Percentiles rank a stretch among this genome's conserved stretches.
phyloP scores from a whole-genome alignment of 2,888 invertebrate species.

The Digitonthophagus gazella region DNA sequence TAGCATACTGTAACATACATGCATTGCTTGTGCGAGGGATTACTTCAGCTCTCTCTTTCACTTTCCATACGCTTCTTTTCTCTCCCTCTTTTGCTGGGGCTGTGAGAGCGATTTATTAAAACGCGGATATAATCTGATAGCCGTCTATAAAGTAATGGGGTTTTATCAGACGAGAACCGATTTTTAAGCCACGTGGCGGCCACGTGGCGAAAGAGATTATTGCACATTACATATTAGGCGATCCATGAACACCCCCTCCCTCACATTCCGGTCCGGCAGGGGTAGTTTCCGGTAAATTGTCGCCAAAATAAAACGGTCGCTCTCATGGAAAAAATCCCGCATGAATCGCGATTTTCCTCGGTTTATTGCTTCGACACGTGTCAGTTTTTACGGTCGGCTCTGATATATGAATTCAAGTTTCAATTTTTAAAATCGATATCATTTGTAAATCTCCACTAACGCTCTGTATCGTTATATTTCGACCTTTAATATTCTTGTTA shows the following conservation, averaged over 20 bases:
- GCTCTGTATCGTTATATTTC: no score
- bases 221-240: constrained; percentile 33
- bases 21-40: background rate
- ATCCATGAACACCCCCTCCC: background rate
- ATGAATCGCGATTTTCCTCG: background rate
- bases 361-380: background rate
- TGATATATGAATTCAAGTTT: background rate
- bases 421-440: background rate
- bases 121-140: constrained; percentile 28
- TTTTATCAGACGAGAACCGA: constrained; percentile 18
- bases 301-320: background rate
- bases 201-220: constrained; percentile 35
- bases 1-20: background rate
- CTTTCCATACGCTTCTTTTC: background rate
- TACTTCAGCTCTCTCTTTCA: background rate
- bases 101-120: constrained; percentile 27
- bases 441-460: no score
- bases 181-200: constrained; percentile 30
- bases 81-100: background rate
- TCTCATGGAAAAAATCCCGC: background rate
- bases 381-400: background rate
- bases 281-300: background rate
- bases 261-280: background rate
- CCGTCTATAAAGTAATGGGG: constrained; percentile 28
- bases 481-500: no score